Base-by-base conservation (phyloP, 2,888 invertebrate species). In the Meghimatium bilineatum region DNA sequence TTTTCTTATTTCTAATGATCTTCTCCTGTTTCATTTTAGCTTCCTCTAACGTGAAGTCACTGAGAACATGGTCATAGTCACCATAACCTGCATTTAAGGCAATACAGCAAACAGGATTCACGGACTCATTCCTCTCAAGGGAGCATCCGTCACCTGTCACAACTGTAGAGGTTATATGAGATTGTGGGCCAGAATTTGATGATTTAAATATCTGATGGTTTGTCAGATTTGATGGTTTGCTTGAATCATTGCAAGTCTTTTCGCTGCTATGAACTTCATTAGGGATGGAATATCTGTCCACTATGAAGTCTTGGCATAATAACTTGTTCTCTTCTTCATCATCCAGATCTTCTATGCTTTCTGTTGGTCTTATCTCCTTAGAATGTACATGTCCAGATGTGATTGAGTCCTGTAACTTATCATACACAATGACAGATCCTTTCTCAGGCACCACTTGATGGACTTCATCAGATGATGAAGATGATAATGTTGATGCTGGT, bases 11-110 rank as follows among this genome's bases (percentile, higher is more conserved):
- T 69, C 87, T 60, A 10, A 90, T 89, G 8, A 88, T 82, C 38
- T 89, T 88, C 26, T 89, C 89, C 78, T 91, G 91, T 36, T 86
- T 83, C 81, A 86, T 81, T 36, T 89, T 87, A 14, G 89, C 89
- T 72, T 89, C 89, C 34, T 87, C 86, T n/a, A 90, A 82, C 6
- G 56, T 32, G 17, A 72, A 38, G 14, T 72, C 72, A 49, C 12
- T 12, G 36, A 36, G 44, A 29, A n/a, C 5, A 49, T n/a, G 8
- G 17, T 17, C n/a, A 44, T 1, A n/a, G 49, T 49, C 3, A 12
- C 20, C 20, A 34, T 17, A 34, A 34, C 34, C 38, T 38, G 26
- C 1, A 23, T 26, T 10, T 17, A 44, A 29, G 10, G n/a, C 26
- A 49, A 26, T 12, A 29, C 26, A 44, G 29, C n/a, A 36, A 2